A percentile compares a stretch with the other conserved stretches of the same genome.
These are phyloP conservation scores for Emberiza fucata DNA, from an alignment of 2,113 vertebrate genomes.

Conservation along the genomic window DNA sequence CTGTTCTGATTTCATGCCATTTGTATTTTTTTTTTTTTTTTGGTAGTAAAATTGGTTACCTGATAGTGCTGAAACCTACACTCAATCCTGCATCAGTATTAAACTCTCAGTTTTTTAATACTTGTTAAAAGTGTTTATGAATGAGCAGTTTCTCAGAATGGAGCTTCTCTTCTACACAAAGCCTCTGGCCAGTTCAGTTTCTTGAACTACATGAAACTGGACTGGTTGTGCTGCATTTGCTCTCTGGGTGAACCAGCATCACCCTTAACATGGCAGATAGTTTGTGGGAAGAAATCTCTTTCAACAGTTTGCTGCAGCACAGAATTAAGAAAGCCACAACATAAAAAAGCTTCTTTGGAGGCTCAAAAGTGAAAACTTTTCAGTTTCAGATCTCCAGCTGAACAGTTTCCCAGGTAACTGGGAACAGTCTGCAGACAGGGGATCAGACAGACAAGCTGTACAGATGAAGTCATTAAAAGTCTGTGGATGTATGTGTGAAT, in stretches of 20 bases:
- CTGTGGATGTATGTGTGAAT: background rate
- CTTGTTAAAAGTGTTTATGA: background rate
- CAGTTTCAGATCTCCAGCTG: conserved; percentile 4
- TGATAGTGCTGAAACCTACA: background rate
- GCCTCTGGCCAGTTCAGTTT: background rate
- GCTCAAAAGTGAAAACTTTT: conserved; percentile 5
- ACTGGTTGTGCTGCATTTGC: background rate
- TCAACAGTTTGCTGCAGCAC: background rate
- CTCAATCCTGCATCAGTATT: background rate
- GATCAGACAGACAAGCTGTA: conserved; percentile 37
- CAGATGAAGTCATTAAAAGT: conserved; percentile 29
- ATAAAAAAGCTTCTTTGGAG: background rate
- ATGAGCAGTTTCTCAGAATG: background rate
- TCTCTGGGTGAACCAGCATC: background rate
- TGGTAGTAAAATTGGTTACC: background rate
- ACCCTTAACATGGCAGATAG: background rate
- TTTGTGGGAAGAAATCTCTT: background rate
- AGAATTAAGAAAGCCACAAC: conserved; percentile 12
- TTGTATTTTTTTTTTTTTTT: background rate
- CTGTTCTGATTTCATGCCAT: background rate
- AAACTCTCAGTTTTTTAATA: rapidly evolving
- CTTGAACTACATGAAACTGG: background rate
- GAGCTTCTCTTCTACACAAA: background rate
- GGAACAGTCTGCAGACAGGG: conserved; percentile 1
- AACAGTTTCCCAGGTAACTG: background rate